Base-by-base conservation (phyloP, 2,888 invertebrate genomes). In the Spodoptera exigua region DNA sequence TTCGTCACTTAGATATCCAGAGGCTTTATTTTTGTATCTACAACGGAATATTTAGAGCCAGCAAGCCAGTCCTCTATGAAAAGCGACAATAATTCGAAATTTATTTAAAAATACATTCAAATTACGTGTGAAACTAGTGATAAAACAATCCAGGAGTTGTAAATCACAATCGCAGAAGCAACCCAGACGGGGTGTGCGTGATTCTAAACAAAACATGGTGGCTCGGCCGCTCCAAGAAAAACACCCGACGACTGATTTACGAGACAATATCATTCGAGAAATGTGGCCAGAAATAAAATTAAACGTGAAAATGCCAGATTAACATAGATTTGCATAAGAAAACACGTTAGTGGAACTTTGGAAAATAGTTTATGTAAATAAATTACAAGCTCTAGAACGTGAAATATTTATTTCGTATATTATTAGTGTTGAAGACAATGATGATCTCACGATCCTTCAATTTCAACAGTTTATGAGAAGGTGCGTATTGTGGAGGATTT, bases 201-300 rank as follows among this genome's bases (percentile, higher is more conserved):
- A 90, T 92, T 84, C 89, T 91, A 91, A 92, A 92, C 93, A 93
- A 93, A 94, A 94, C 92, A 94, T 79, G 79, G 84, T 76, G 79
- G 82, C 81, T 74, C 78, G 81, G 78, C 82, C 81, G 88, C 87
- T 89, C 93, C 93, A 93, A 93, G 93, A 93, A 92, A 92, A 93
- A 94, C 92, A 94, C 85, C 74, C 84, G 78, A 82, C 86, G 91
- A 89, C 92, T 92, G 93, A 93, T 93, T 94, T 93, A 94, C 90
- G 90, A 89, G 88, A 91, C 91, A 89, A 91, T 89, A 91, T 90
- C 88, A 91, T 91, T 89, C 89, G 83, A 91, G 89, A 90, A 90
- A 92, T 91, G 89, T 88, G 85, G 89, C 89, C 87, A 85, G 84
- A 88, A 89, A 90, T 92, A 91, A 92, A 91, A 88, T 90, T 89